phyloP scores from a whole-genome alignment of 2,888 invertebrate species.

The Orthonevra nobilis region DNA sequence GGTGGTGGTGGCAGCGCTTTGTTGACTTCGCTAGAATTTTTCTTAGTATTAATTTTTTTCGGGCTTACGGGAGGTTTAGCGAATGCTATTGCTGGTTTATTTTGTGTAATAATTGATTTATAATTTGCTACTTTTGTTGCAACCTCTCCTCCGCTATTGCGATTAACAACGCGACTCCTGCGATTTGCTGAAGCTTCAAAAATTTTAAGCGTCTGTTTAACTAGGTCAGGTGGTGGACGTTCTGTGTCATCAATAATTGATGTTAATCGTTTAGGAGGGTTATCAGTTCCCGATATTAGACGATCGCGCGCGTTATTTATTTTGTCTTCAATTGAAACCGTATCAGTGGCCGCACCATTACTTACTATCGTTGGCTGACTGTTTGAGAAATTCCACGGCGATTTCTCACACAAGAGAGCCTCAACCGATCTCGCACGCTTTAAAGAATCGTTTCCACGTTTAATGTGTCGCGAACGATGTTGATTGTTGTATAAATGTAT shows the following conservation, averaged over 20 bases:
- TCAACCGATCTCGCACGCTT: slow-evolving; percentile 94
- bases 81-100: slow-evolving; percentile 81
- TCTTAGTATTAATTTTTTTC: slow-evolving; percentile 70
- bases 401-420: slow-evolving; percentile 86
- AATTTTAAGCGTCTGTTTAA: slow-evolving; percentile 90
- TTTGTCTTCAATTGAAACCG: slow-evolving; percentile 79
- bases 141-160: slow-evolving; percentile 81
- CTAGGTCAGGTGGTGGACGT: slow-evolving; percentile 93
- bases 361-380: slow-evolving; percentile 44
- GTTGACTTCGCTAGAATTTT: background rate
- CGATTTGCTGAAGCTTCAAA: slow-evolving; percentile 87
- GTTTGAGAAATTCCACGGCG: slow-evolving; percentile 76
- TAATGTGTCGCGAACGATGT: slow-evolving; percentile 79
- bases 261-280: slow-evolving; percentile 82
- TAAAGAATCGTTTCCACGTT: slow-evolving; percentile 84
- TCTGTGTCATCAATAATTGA: slow-evolving; percentile 87
- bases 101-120: slow-evolving; percentile 83
- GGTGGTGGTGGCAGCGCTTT: slow-evolving; percentile 9
- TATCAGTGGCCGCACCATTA: slow-evolving; percentile 22
- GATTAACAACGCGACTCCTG: slow-evolving; percentile 79
- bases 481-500: slow-evolving; percentile 25
- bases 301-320: slow-evolving; percentile 79
- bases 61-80: slow-evolving; percentile 80
- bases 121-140: slow-evolving; percentile 85
- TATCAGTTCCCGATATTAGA: slow-evolving; percentile 79